Base-by-base conservation (phyloP, 1,140 invertebrate species). In the Hydropsyche tenuis region DNA sequence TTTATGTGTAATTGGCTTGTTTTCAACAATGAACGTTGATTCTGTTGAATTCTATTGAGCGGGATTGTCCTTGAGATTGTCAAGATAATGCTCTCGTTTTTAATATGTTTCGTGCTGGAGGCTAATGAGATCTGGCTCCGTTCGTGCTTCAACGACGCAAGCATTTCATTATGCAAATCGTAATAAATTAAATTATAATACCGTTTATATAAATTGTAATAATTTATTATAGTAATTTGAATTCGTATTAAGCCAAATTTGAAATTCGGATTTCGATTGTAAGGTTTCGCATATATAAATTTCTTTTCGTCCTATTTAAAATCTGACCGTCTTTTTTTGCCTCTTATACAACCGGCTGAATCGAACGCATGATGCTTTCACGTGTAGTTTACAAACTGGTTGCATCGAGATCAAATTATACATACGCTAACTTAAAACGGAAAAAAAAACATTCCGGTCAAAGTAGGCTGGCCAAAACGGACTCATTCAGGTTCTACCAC, bases 391-490 rank as follows among this genome's bases (percentile, higher is more conserved):
- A 53, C 16, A 20, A 53, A 63, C 25, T 42, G 22, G 25, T 63
- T 27, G 25, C 23, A 27, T 63, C 60, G 25, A 63, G 23, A 30
- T 25, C 30, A 27, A 20, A 63, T 63, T 63, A n/a, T 62, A 5
- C 7, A 25, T 25, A 62, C 56, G 23, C 11, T 1, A 3, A 18
- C 37, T 43, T 43, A 1, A n/a, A 27, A n/a, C 7, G 42, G 5
- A 27, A 22, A 37, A 16, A 27, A 18, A 42, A 22, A 22, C 30
- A 43, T 66, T 66, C 63, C 63, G 37, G 63, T 66, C 16, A 43
- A 66, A 66, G 63, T 66, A 66, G 63, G 63, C 20, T 66, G 63
- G 22, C 63, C 63, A 43, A 37, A 66, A 45, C 30, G 30, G 43
- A 66, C 63, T n/a, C 63, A 18, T 66, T 43, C 63, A 66, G 37